Conservation (phyloP, 2,113 vertebrate genomes). For the Hemicordylus capensis region DNA sequence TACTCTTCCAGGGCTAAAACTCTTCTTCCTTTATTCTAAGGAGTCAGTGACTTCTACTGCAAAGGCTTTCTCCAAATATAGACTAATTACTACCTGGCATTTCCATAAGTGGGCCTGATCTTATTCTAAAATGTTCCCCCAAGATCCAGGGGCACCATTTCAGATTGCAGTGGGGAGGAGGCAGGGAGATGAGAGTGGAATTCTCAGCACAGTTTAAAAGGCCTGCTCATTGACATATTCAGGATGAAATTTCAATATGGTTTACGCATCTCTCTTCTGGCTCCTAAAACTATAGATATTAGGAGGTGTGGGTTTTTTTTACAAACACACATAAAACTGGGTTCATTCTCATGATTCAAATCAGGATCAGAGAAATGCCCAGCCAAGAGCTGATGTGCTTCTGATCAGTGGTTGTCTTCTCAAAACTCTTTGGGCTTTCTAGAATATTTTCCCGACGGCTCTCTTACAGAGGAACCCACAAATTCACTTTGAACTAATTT, state of each 20-base stretch:
- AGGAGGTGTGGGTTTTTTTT: too few species aligned
- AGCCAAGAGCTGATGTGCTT: too few species aligned
- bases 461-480: too few species aligned
- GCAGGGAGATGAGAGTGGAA: not conserved
- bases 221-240: not conserved
- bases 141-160: constrained; percentile 27
- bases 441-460: too few species aligned
- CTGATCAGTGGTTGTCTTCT: too few species aligned
- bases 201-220: not conserved
- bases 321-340: too few species aligned
- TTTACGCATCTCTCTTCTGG: too few species aligned
- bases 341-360: too few species aligned
- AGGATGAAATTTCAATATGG: not conserved
- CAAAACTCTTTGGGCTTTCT: not conserved
- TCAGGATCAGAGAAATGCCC: too few species aligned
- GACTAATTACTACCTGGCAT: constrained; percentile 45
- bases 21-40: not conserved
- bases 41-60: constrained; percentile 15
- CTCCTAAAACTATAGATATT: too few species aligned
- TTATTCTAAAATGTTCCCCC: not conserved
- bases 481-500: too few species aligned
- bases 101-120: constrained; percentile 18
- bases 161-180: not conserved
- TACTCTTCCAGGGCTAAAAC: constrained; percentile 15
- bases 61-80: constrained; percentile 59